Evolutionary conservation across 2,888 invertebrate genomes (phyloP), one percentile per base, ranked within the genome.

Genomic region (Caenorhabditis macrosperma): DNA sequence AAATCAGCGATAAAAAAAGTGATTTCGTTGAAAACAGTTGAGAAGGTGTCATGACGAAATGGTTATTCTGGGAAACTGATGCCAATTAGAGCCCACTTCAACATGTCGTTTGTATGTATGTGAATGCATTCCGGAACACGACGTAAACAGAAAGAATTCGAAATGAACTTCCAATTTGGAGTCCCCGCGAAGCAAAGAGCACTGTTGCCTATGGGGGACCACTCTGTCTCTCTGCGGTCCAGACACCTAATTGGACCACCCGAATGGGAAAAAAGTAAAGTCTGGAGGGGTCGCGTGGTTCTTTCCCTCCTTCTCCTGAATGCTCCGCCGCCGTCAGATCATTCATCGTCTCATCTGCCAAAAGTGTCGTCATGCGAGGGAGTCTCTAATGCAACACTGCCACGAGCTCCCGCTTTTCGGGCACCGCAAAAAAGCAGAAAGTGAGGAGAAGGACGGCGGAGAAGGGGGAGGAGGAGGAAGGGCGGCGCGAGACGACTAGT

Each of bases 321-420:
- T 22, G 22, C 9, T 35, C 59, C 48, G 35, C 33, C 28, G 48
- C 7, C 12, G 68, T 59, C 67, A 67, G 44, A 55, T 57, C 55
- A 67, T 55, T 55, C 66, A 55, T 67, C 46, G 30, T 68, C 50
- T 52, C 60, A 60, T 68, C 68, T 30, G 33, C 50, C 33, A 48
- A 48, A 60, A 38, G 48, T 55, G 67, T 67, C 57, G 67, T 67
- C 67, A 67, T 67, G 67, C 41, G 46, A 63, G 46, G n/a, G 50
- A 24, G 10, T 35, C 7, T 17, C n/a, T 26, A 50, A 57, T 50
- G 74, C 57, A 64, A 66, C 64, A 28, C 38, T 35, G 59, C n/a
- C 44, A 44, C 17, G 44, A n/a, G n/a, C n/a, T n/a, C n/a, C n/a
- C n/a, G n/a, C n/a, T n/a, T n/a, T n/a, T n/a, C 5, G 5, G 46